These are phyloP conservation scores for Tetragnatha versicolor DNA, from an alignment of 1,140 invertebrate species.

Conservation along the genomic window DNA sequence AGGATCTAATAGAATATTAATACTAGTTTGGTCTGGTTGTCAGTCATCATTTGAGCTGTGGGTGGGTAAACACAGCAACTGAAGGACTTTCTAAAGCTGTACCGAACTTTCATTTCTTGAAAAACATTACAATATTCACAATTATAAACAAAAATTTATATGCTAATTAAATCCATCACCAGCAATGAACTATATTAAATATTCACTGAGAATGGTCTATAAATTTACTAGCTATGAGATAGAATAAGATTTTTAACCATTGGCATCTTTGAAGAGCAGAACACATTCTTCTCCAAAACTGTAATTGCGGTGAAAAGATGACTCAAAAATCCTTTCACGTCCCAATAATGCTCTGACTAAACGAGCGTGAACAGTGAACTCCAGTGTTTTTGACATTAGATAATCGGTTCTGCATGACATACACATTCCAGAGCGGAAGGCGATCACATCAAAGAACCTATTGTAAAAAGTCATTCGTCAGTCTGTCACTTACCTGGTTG, in stretches of 20 bases:
- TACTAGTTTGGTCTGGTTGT: too few species aligned
- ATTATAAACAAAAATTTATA: too few species aligned
- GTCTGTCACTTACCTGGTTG: slow-evolving; percentile 54
- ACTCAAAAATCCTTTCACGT: slow-evolving; percentile 33
- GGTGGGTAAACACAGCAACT: too few species aligned
- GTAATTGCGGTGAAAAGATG: not conserved
- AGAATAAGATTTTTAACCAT: not conserved
- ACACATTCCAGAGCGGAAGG: slow-evolving; percentile 26
- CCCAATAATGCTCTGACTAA: slow-evolving; percentile 38
- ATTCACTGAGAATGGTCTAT: not conserved
- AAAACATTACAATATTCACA: too few species aligned
- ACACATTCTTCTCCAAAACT: not conserved
- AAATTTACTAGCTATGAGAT: too few species aligned
- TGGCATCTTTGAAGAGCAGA: not conserved
- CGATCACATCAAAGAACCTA: slow-evolving; percentile 18
- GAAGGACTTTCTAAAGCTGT: too few species aligned
- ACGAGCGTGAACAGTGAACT: slow-evolving; percentile 48
- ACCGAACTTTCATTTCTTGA: too few species aligned
- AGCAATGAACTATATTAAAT: slow-evolving; percentile 1
- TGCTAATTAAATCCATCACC: too few species aligned
- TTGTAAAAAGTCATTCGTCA: not conserved
- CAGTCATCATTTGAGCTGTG: too few species aligned
- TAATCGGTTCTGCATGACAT: slow-evolving; percentile 51
- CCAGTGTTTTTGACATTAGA: slow-evolving; percentile 25
- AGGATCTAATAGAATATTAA: too few species aligned